These are phyloP conservation scores for Drosophila maculinotata DNA, from an alignment of 2,888 invertebrate species.

Conservation along the genomic window DNA sequence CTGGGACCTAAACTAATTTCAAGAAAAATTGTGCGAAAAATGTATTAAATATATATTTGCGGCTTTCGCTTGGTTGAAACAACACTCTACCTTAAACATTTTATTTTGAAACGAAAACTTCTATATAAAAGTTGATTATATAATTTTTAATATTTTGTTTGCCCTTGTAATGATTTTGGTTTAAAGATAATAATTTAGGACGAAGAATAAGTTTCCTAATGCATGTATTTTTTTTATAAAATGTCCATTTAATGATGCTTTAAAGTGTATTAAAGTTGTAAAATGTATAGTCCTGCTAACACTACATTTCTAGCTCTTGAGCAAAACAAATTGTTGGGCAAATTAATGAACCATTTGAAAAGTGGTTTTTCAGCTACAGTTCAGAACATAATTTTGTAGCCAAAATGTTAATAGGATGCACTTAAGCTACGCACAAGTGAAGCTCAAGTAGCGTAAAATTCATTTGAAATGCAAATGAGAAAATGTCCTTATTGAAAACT, in stretches of 20 bases:
- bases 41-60: slow-evolving; percentile 14
- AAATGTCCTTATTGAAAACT: slow-evolving; percentile 75
- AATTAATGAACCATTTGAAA: slow-evolving; percentile 20
- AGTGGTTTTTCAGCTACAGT: slow-evolving; percentile 32
- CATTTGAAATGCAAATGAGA: slow-evolving; percentile 78
- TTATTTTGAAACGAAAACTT: too few relatives aligned
- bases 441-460: slow-evolving; percentile 64
- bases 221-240: too few relatives aligned
- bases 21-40: slow-evolving; percentile 16
- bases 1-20: slow-evolving; percentile 48
- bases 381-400: slow-evolving; percentile 21
- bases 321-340: slow-evolving; percentile 17
- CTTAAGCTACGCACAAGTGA: slow-evolving; percentile 53
- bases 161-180: too few relatives aligned
- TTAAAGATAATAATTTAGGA: too few relatives aligned
- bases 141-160: too few relatives aligned
- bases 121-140: too few relatives aligned
- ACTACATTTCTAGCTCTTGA: not conserved
- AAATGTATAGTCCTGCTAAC: not conserved
- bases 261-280: too few relatives aligned
- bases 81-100: too few relatives aligned
- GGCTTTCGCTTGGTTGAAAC: not conserved
- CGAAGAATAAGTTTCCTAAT: too few relatives aligned
- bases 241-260: too few relatives aligned
- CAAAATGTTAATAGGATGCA: slow-evolving; percentile 61